A percentile compares a stretch with the other conserved stretches of the same genome.
Evolutionary conservation across 2,113 vertebrate genomes (phyloP).

Genomic region (Prunella himalayana): DNA sequence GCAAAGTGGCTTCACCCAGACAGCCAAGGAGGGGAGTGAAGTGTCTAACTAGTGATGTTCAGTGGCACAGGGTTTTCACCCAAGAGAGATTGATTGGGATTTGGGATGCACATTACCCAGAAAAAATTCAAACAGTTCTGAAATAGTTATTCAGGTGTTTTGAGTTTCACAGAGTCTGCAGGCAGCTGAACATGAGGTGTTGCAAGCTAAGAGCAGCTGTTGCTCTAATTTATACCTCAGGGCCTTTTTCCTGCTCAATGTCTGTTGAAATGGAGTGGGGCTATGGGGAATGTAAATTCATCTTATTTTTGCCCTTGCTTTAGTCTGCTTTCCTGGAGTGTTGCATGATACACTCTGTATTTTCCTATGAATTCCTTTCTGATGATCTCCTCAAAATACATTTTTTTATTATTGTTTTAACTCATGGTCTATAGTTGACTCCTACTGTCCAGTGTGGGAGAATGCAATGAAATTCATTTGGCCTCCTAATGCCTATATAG

Average conservation of each 20-base stretch:
- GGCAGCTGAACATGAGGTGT: neutral
- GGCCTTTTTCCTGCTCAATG: neutral
- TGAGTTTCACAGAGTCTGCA: neutral
- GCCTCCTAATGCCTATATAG: neutral
- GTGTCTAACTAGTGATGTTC: neutral
- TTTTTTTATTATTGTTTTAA: neutral
- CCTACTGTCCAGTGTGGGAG: neutral
- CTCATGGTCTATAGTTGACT: neutral
- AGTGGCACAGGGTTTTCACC: neutral
- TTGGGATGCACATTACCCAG: neutral
- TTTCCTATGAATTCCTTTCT: neutral
- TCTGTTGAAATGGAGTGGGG: neutral
- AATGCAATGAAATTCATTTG: neutral
- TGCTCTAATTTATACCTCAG: conserved; percentile 39
- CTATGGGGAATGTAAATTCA: neutral
- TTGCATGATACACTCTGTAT: neutral
- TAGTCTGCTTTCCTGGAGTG: neutral
- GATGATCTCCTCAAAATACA: neutral
- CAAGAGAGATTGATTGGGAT: neutral
- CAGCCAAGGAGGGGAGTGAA: neutral
- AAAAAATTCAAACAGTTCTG: neutral
- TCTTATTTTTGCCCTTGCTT: neutral
- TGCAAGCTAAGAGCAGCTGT: neutral
- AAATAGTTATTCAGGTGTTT: neutral
- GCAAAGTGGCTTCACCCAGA: neutral